Base-by-base conservation (phyloP, 2,113 vertebrate genomes). In the Lichenostomus cassidix region DNA sequence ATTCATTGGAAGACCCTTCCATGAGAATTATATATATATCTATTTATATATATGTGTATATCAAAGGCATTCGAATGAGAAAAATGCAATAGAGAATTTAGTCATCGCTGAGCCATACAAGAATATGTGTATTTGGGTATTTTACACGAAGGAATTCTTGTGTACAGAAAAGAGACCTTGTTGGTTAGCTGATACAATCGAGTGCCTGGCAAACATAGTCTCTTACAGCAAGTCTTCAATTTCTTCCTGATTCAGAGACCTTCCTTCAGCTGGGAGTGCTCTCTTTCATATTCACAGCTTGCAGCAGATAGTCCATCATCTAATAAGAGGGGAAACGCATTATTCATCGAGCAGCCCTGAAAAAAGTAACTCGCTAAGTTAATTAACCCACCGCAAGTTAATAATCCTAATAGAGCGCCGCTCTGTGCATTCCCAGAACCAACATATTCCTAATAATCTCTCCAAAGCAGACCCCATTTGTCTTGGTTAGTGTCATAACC, bases 301-400 rank as follows among this genome's bases (percentile, higher is more conserved):
- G 98, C 71, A 98, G 96, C 91, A 98, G 95, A 83, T 98, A 97
- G 47, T 98, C 96, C 92, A 97, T 97, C 96, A 98, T 88, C 99
- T 98, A 92, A 69, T 91, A 87, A 97, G 92, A 81, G 90, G 37
- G 94, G 53, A 86, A 16, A 92, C 63, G 62, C 6, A 58, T 76
- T 68, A 53, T 76, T 96, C 74, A 58, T 60, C 83, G 50, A 41
- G 9, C 13, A 12, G 7, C 49, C 53, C 42, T 60, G 82, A 37
- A 75, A 62, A 83, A 92, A 87, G 62, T 11, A 10, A 67, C 35
- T 83, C n/a, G 7, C 63, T 56, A 60, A 87, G 68, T 78, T 83
- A 83, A 88, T 90, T 92, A 91, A 59, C 24, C 44, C 39, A 46
- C 59, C 69, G 2, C 35, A 64, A 87, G 68, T 78, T 85, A 88